Evolutionary conservation across 2,113 vertebrate species (phyloP).

Genomic region (Acanthochromis polyacanthus): DNA sequence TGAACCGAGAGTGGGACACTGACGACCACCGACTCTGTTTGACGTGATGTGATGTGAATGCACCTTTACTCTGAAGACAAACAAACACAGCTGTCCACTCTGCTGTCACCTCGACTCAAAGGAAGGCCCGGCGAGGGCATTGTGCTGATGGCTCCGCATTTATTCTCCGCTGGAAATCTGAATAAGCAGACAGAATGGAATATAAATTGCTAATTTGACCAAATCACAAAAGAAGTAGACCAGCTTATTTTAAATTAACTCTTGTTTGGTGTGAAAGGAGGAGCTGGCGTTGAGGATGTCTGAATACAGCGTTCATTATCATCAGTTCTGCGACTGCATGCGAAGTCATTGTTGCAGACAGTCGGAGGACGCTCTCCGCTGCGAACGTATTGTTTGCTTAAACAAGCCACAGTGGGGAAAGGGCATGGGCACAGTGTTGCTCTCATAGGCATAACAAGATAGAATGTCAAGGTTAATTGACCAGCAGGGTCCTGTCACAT

Average conservation of each 20-base stretch:
- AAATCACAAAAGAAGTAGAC: background rate
- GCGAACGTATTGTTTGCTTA: conserved; percentile 42
- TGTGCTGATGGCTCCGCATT: too few species aligned
- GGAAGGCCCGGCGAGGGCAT: too few species aligned
- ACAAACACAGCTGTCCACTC: too few species aligned
- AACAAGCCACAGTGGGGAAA: conserved; percentile 47
- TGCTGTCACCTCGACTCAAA: too few species aligned
- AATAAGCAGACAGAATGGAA: background rate
- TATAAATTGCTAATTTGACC: background rate
- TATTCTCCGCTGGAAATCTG: background rate
- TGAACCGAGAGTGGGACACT: too few species aligned
- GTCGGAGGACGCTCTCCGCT: conserved; percentile 18
- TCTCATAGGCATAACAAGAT: conserved; percentile 74
- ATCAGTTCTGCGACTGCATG: background rate
- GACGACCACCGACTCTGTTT: too few species aligned
- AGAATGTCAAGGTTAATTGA: conserved; percentile 84
- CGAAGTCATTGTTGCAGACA: background rate
- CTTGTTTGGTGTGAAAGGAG: background rate
- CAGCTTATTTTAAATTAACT: background rate
- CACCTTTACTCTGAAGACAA: too few species aligned
- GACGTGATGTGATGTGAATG: too few species aligned
- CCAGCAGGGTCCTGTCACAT: conserved; percentile 79
- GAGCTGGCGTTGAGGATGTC: background rate
- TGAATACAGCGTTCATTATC: conserved; percentile 3
- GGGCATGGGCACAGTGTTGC: conserved; percentile 39